A percentile compares a stretch with the other conserved stretches of the same genome.
These are phyloP conservation scores for Coluber constrictor DNA, from an alignment of 2,797 vertebrate species.

Conservation along the genomic window DNA sequence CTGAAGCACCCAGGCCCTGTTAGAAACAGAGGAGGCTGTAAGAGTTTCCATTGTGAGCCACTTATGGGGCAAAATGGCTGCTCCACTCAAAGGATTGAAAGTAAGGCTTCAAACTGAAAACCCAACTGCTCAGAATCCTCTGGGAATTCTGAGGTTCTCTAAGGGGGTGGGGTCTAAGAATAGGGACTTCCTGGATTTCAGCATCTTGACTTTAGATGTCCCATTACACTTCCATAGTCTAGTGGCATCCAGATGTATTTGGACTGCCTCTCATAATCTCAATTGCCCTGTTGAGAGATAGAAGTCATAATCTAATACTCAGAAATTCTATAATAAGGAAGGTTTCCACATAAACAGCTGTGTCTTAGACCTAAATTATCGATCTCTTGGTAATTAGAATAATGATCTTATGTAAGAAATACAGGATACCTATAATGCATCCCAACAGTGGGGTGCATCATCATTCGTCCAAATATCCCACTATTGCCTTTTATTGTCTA, in stretches of 20 bases:
- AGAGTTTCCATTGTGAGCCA: conserved; percentile 29
- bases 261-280: not conserved
- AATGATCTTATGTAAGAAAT: not conserved
- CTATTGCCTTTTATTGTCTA: not conserved
- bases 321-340: not conserved
- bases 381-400: not conserved
- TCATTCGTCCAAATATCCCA: not conserved
- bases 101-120: conserved; percentile 44
- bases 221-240: not conserved
- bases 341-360: not conserved
- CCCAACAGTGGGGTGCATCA: not conserved
- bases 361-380: not conserved
- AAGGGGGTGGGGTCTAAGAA: not conserved
- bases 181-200: not conserved
- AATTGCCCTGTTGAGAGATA: not conserved
- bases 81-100: conserved; percentile 36
- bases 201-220: not conserved
- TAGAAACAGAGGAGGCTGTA: not conserved
- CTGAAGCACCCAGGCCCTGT: conserved; percentile 29
- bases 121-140: conserved; percentile 30
- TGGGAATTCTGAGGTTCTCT: conserved; percentile 44
- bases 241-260: not conserved
- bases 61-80: not conserved
- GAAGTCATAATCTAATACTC: not conserved
- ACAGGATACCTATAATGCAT: not conserved